Percentiles rank a stretch among this genome's conserved stretches.
Conservation (phyloP, 1,140 invertebrate species). For the Callitettix versicolor region DNA sequence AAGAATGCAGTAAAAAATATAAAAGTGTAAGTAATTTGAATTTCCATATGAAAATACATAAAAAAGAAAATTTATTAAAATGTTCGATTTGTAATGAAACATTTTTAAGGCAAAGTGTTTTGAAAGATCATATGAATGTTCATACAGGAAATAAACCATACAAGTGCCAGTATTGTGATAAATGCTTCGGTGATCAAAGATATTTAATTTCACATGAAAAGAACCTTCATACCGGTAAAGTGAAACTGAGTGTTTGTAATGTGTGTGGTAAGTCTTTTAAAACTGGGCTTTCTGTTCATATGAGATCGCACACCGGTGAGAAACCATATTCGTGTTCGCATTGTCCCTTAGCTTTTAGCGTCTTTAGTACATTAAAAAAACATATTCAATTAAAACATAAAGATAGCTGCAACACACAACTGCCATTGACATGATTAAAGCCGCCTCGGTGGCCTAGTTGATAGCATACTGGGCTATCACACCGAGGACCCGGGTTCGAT, state of each 20-base stretch:
- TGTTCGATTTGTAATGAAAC: slow-evolving; percentile 11
- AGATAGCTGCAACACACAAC: too few relatives aligned
- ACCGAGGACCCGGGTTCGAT: too few relatives aligned
- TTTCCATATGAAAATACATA: slow-evolving; percentile 12
- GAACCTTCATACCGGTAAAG: slow-evolving; percentile 17
- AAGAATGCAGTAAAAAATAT: slow-evolving; percentile 52
- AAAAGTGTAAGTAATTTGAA: slow-evolving; percentile 15
- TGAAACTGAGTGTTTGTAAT: slow-evolving; percentile 55
- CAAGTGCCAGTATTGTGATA: slow-evolving; percentile 8
- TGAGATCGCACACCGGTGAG: slow-evolving; percentile 57
- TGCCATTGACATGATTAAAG: too few relatives aligned
- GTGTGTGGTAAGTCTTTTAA: slow-evolving; percentile 59
- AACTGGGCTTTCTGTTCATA: slow-evolving; percentile 54
- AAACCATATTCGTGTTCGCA: slow-evolving; percentile 30
- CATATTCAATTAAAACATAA: slow-evolving; percentile 21
- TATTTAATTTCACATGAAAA: slow-evolving; percentile 16
- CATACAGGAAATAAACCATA: slow-evolving; percentile 5
- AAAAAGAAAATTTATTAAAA: slow-evolving; percentile 4
- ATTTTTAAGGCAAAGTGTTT: slow-evolving; percentile 1
- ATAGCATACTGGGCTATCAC: too few relatives aligned
- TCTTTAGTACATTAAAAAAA: slow-evolving; percentile 21
- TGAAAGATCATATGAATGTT: slow-evolving; percentile 8
- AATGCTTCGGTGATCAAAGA: slow-evolving; percentile 2
- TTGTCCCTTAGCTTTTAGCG: slow-evolving; percentile 19
- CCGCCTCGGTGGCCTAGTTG: too few relatives aligned